Evolutionary conservation across 53 echinoderm and acorn worm species (phyloP), one percentile per base, ranked within the genome.

Genomic region (Arbacia lixula): DNA sequence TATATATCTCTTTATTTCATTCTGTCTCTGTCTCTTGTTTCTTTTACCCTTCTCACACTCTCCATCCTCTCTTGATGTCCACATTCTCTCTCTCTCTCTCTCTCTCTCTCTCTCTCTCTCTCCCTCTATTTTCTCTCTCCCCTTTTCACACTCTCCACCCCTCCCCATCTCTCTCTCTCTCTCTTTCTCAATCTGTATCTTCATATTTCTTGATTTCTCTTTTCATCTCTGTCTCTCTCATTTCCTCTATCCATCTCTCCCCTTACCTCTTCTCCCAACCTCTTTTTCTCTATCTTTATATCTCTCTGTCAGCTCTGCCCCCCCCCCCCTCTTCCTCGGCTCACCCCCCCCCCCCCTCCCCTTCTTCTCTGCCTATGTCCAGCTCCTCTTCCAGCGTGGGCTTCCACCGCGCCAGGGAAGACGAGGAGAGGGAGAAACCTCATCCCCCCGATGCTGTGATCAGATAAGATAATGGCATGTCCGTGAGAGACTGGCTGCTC

Each of bases 381-480:
- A 71, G 1, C 71, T 40, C 3, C 22, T 68, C 68, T 68, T n/a
- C n/a, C n/a, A n/a, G n/a, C n/a, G 22, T 39, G 40, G 68, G 41
- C 71, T 43, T 71, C 71, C 28, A 40, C 4, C 46, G 39, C 21
- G 66, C 31, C 31, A 32, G 53, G 54, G 24, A 33, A 36, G 32
- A 41, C 40, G 72, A 41, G 39, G 49, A 34, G 30, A 5, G 75
- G 55, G 75, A 54, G 75, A 75, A 75, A 75, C 75, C 75, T 54
- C 75, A 75, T 75, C 75, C 52, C 53, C 30, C 75, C 53, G 75
- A 75, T 75, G 75, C 53, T 20, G 75, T 54, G 75, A 75, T 75
- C 22, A 75, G 75, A 75, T 75, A 75, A 75, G 75, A 75, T 75
- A 75, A 75, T 53, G 55, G 17, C 20, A 14, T 10, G 49, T 71